Percentiles rank a stretch among this genome's conserved stretches.
Conservation (phyloP, 2,888 invertebrate species). For the Chironomus riparius region DNA sequence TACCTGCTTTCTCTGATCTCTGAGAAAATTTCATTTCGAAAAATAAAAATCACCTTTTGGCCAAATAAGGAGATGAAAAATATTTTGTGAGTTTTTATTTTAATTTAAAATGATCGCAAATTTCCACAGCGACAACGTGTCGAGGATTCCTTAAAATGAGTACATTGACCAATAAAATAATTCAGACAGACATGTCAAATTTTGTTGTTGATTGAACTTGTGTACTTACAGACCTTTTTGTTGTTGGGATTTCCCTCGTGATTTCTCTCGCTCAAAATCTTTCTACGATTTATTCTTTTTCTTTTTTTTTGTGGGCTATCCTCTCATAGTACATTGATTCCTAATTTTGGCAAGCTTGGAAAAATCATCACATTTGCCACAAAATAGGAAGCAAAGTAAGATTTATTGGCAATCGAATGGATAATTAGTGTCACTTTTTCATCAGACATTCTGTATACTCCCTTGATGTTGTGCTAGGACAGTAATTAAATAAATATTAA, state of each 20-base stretch:
- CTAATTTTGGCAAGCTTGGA: too few relatives aligned
- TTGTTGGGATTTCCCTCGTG: neutral
- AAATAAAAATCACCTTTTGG: neutral
- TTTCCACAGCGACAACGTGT: slow-evolving; percentile 10
- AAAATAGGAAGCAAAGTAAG: too few relatives aligned
- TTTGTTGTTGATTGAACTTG: neutral
- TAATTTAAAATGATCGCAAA: neutral
- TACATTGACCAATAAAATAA: neutral
- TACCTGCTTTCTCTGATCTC: neutral
- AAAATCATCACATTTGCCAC: too few relatives aligned
- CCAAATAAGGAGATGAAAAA: slow-evolving; percentile 12
- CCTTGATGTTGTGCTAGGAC: too few relatives aligned
- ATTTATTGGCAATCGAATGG: too few relatives aligned
- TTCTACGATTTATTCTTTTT: too few relatives aligned
- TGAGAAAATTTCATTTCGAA: neutral
- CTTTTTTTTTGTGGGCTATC: too few relatives aligned
- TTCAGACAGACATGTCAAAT: neutral
- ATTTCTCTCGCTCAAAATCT: too few relatives aligned
- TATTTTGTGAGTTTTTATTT: neutral
- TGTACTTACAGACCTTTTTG: neutral
- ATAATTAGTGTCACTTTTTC: too few relatives aligned
- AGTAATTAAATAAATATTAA: too few relatives aligned
- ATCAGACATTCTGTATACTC: too few relatives aligned
- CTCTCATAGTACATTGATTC: too few relatives aligned
- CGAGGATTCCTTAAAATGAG: neutral